Evolutionary conservation across 1,140 invertebrate genomes (phyloP), one percentile per base, ranked within the genome.

Genomic region (Musca domestica): DNA sequence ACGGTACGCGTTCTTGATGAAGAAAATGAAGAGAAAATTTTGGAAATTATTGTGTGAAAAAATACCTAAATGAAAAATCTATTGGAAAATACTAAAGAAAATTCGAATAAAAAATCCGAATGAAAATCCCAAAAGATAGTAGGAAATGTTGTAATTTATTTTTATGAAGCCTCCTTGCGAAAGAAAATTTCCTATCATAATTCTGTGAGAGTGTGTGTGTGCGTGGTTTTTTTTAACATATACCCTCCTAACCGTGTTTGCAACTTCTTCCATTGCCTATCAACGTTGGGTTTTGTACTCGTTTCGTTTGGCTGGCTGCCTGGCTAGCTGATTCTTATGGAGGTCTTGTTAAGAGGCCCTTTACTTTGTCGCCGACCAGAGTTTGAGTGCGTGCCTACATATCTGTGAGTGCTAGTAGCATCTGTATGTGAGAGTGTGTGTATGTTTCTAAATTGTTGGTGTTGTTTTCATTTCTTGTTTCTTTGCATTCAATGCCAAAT

Each of bases 401-500:
- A 19, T 54, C 22, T 30, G 27, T 17, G 27, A 34, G 27, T 34
- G 27, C 17, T 9, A 15, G 27, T 61, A 34, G 34, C 27, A 61
- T 10, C 15, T 34, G 27, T 30, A n/a, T 58, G 27, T 19, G 56
- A 20, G 25, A 30, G 25, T 61, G n/a, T 34, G 27, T 34, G 6
- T 20, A 5, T 54, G 15, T 15, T 49, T 1, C 4, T 25, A 3
- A 9, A 23, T 54, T 61, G 27, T 61, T 61, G 27, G 56, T 34
- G 56, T 61, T 61, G 34, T 41, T 41, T 30, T 9, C 27, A 41
- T 41, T 41, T 41, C 34, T 41, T 41, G 34, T 41, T 41, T 41
- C 34, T 41, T 61, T 27, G 27, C 27, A 61, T 61, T 61, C 27
- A 61, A 61, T 61, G 56, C 56, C 56, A 61, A 61, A 61, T 61